These are phyloP conservation scores for Brachypterus glaber DNA, from an alignment of 2,888 invertebrate species.

Conservation along the genomic window DNA sequence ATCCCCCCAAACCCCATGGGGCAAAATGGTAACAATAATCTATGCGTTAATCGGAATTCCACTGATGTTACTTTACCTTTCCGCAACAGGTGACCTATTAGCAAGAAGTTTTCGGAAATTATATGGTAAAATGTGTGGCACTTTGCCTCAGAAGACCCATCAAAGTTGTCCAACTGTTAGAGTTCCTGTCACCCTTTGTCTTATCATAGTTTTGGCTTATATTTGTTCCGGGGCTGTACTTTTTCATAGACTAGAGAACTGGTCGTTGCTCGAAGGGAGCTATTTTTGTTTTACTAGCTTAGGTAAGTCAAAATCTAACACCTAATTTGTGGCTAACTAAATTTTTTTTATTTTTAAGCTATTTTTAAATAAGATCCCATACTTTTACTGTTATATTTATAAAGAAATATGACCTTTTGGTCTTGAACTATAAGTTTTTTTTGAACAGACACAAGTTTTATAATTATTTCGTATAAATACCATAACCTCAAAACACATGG, in stretches of 20 bases:
- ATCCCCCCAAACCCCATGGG: slow-evolving; percentile 69
- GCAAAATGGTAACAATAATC: slow-evolving; percentile 70
- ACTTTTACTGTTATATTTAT: no score
- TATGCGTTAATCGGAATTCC: slow-evolving; percentile 84
- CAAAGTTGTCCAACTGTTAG: slow-evolving; percentile 48
- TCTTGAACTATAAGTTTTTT: no score
- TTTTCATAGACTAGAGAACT: slow-evolving; percentile 83
- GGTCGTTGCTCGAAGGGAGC: slow-evolving; percentile 77
- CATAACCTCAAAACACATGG: no score
- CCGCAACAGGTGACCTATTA: slow-evolving; percentile 76
- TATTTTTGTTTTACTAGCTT: slow-evolving; percentile 67
- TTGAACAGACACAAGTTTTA: no score
- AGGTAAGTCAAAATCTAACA: no score
- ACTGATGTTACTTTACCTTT: slow-evolving; percentile 76
- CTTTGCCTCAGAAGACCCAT: slow-evolving; percentile 38
- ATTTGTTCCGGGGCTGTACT: slow-evolving; percentile 81
- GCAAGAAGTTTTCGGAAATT: slow-evolving; percentile 46
- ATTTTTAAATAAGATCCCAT: no score
- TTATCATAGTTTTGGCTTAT: slow-evolving; percentile 77
- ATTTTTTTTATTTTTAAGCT: no score
- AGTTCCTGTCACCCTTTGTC: slow-evolving; percentile 80
- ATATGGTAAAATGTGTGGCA: slow-evolving; percentile 52
- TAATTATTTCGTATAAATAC: no score
- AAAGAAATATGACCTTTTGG: no score
- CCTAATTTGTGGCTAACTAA: no score